A percentile compares a stretch with the other conserved stretches of the same genome.
phyloP scores from a whole-genome alignment of 1,140 invertebrate species.

The Helicoverpa armigera region DNA sequence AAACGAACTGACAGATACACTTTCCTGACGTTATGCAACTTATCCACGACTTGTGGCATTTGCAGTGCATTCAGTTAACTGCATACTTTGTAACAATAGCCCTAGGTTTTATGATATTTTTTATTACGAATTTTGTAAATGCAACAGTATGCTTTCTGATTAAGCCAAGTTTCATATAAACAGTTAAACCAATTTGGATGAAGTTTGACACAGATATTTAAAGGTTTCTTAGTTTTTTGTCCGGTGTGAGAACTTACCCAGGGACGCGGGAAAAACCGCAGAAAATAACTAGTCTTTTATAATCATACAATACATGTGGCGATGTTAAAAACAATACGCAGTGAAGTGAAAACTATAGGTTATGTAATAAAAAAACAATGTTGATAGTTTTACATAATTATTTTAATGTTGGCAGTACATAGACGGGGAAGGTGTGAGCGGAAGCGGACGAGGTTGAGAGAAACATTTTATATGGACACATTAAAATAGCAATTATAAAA shows the following conservation, averaged over 20 bases:
- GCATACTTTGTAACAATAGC: slow-evolving; percentile 15
- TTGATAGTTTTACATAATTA: slow-evolving; percentile 41
- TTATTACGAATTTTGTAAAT: not conserved
- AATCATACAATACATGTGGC: not conserved
- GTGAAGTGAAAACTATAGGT: slow-evolving; percentile 42
- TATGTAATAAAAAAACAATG: slow-evolving; percentile 45
- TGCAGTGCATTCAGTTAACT: not conserved
- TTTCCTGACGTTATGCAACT: slow-evolving; percentile 32
- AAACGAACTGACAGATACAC: slow-evolving; percentile 15
- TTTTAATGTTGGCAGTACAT: slow-evolving; percentile 28
- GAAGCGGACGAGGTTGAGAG: not conserved
- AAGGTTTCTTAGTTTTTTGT: too few relatives aligned
- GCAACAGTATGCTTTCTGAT: too few relatives aligned
- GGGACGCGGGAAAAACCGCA: too few relatives aligned
- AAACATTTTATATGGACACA: not conserved
- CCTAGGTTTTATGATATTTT: not conserved
- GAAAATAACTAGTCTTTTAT: not conserved
- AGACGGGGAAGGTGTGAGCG: not conserved
- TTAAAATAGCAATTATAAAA: not conserved
- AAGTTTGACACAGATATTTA: too few relatives aligned
- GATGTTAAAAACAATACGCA: slow-evolving; percentile 38
- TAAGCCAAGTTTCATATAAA: too few relatives aligned
- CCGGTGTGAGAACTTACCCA: too few relatives aligned
- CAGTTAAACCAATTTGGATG: too few relatives aligned
- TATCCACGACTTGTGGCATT: slow-evolving; percentile 34